A percentile compares a stretch with the other conserved stretches of the same genome.
phyloP scores from a whole-genome alignment of 2,888 invertebrate species.

The Formica aserva region DNA sequence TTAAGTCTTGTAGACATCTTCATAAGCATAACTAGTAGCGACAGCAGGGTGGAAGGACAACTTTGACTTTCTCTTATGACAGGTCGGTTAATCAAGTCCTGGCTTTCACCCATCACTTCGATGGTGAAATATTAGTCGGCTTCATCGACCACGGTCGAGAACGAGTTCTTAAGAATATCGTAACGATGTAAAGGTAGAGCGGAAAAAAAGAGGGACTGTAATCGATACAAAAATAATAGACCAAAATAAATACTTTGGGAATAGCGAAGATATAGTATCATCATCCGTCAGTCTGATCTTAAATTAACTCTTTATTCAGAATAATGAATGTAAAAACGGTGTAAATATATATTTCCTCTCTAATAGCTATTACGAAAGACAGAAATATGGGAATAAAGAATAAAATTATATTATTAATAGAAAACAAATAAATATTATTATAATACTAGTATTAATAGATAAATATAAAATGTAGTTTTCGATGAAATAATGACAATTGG shows the following conservation, averaged over 20 bases:
- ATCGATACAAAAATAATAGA: constrained; percentile 32
- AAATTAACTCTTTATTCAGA: constrained; percentile 7
- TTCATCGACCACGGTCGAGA: constrained; percentile 35
- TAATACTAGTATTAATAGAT: background rate
- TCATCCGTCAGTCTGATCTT: background rate
- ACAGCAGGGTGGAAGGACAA: constrained; percentile 13
- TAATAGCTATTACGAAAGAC: background rate
- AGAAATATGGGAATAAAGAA: background rate
- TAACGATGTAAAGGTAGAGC: background rate
- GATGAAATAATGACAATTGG: constrained; percentile 36
- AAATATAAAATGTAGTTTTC: constrained; percentile 42
- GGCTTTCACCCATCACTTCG: constrained; percentile 39
- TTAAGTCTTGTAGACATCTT: constrained; percentile 42
- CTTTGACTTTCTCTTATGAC: constrained; percentile 39
- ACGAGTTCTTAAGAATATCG: constrained; percentile 38
- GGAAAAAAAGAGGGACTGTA: background rate
- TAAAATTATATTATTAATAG: constrained; percentile 4
- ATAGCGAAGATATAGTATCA: background rate
- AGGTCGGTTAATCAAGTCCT: constrained; percentile 52
- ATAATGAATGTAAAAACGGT: background rate
- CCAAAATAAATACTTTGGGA: constrained; percentile 1
- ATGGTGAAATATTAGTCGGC: constrained; percentile 49
- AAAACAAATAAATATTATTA: background rate
- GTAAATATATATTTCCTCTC: background rate
- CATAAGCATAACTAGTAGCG: constrained; percentile 33